Percentiles rank a stretch among this genome's conserved stretches.
These are phyloP conservation scores for Euleptes europaea DNA, from an alignment of 2,113 vertebrate genomes.

Conservation along the genomic window DNA sequence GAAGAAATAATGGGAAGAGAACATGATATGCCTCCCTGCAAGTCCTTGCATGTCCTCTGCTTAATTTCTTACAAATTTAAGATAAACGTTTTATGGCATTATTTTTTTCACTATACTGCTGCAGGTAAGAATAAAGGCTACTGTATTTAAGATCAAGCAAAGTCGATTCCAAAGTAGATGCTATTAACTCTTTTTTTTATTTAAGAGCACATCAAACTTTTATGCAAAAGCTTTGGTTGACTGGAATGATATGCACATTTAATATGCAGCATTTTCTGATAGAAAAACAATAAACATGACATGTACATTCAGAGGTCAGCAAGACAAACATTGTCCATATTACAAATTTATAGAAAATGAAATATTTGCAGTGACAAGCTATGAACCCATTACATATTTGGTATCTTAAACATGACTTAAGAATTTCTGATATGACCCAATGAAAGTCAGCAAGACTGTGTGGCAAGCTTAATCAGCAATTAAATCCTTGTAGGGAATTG, in stretches of 20 bases:
- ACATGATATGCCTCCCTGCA: too few relatives aligned
- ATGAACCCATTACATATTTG: conserved; percentile 56
- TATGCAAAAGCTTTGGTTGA: conserved; percentile 68
- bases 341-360: conserved; percentile 61
- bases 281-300: conserved; percentile 56
- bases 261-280: conserved; percentile 26
- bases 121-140: neutral
- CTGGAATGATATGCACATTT: conserved; percentile 60
- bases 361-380: conserved; percentile 57
- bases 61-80: neutral
- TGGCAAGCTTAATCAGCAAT: conserved; percentile 43
- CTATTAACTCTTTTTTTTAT: conserved; percentile 67
- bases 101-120: neutral
- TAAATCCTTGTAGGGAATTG: conserved; percentile 40
- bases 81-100: neutral
- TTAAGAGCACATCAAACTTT: conserved; percentile 55
- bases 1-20: too few relatives aligned
- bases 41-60: too few relatives aligned
- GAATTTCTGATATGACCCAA: conserved; percentile 45
- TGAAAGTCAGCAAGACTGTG: conserved; percentile 48
- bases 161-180: neutral
- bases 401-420: conserved; percentile 58
- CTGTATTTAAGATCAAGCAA: conserved; percentile 19
- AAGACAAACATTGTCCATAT: conserved; percentile 52
- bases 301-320: conserved; percentile 68